Evolutionary conservation across 1,140 invertebrate species (phyloP).

Genomic region (Cardiocondyla obscurior): DNA sequence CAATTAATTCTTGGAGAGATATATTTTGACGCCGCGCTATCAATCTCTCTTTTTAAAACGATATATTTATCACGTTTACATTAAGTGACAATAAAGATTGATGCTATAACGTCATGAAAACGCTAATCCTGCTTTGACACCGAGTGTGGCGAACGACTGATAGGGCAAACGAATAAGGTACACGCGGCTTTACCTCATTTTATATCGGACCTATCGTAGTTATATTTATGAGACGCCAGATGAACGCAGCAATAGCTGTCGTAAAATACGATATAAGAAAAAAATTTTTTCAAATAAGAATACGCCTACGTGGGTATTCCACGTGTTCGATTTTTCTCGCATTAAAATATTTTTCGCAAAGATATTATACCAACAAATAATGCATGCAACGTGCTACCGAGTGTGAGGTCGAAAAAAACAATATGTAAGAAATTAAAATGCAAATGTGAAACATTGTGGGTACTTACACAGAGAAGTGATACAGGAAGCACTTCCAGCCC

Average conservation of each 20-base stretch:
- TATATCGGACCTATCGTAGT: neutral
- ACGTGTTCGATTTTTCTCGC: neutral
- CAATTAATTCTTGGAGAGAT: too few species aligned
- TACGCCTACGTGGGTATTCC: neutral
- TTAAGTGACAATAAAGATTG: conserved; percentile 66
- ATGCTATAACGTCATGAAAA: conserved; percentile 15
- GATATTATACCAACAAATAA: neutral
- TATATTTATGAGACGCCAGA: neutral
- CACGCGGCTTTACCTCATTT: neutral
- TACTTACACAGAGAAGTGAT: conserved; percentile 90
- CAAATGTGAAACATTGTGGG: neutral
- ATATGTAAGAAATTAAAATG: neutral
- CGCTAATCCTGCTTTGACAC: conserved; percentile 48
- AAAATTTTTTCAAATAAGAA: too few species aligned
- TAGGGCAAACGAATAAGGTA: neutral
- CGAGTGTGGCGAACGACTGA: neutral
- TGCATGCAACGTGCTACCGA: neutral
- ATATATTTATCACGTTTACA: too few species aligned
- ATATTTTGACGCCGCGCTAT: conserved; percentile 14
- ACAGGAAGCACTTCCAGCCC: conserved; percentile 93
- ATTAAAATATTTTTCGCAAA: neutral
- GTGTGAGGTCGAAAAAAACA: too few species aligned
- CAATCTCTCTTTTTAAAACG: conserved; percentile 49
- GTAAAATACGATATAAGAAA: neutral
- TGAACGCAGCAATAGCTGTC: neutral